Evolutionary conservation across 2,113 vertebrate species (phyloP), one percentile per base, ranked within the genome.

Genomic region (Hirundichthys speculiger): DNA sequence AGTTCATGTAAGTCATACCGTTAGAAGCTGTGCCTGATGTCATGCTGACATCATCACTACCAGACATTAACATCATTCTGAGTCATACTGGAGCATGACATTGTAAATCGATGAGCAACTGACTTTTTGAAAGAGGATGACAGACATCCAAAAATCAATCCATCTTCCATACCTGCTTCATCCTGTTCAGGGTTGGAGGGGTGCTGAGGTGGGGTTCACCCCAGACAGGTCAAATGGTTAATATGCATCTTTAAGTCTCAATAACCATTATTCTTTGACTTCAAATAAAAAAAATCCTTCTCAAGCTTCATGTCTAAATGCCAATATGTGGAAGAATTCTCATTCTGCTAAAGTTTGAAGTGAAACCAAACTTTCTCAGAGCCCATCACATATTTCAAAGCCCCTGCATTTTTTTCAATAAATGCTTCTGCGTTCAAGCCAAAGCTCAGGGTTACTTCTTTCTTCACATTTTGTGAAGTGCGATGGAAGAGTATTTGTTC

Each of bases 381-480:
- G 73, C 76, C 66, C 20, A 22, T 83, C 75, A 78, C n/a, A 58
- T 54, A 38, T 79, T 59, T 69, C 16, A 34, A 74, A 62, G 62
- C n/a, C n/a, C n/a, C n/a, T n/a, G n/a, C 2, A 8, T 51, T 50
- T 40, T 62, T 34, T 63, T 11, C 7, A 60, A 71, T 3, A 45
- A 58, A 50, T 56, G 46, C 58, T 62, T 34, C 30, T 5, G 57
- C 74, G 71, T 75, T 77, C 55, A 54, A 78, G 53, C 22, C 63
- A 61, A 53, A 53, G 46, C 84, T 86, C 89, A 89, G 86, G 88
- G 87, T 85, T 87, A 57, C 52, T 60, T 66, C 70, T 90, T 77
- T 77, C 47, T 77, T 86, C 82, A 75, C 75, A 50, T 73, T 27
- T 74, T 69, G 84, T 27, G 25, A 77, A 75, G 62, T 70, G 14